Evolutionary conservation across 2,888 invertebrate species (phyloP).

Genomic region (Polyommatus iphigenia): DNA sequence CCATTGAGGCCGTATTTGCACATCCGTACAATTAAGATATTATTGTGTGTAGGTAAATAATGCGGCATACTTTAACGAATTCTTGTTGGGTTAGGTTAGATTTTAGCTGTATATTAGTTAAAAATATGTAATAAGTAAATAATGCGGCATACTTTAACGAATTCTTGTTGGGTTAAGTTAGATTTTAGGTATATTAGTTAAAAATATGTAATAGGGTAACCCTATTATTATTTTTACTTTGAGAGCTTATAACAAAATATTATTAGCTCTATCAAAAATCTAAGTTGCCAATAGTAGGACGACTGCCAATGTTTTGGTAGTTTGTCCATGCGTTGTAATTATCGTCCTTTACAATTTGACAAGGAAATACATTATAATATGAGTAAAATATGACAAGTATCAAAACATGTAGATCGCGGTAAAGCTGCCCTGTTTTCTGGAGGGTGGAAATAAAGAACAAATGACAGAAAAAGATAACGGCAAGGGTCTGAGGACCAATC

Average conservation of each 20-base stretch:
- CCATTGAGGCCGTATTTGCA: conserved; percentile 19
- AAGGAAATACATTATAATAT: no score
- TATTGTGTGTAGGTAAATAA: conserved; percentile 12
- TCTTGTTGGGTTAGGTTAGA: not conserved
- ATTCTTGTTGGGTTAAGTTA: not conserved
- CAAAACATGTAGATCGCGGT: conserved; percentile 47
- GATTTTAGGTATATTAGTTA: not conserved
- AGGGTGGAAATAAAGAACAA: conserved; percentile 73
- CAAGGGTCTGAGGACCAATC: conserved; percentile 64
- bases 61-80: conserved; percentile 7
- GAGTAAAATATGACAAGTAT: conserved; percentile 49
- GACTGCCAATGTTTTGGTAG: no score
- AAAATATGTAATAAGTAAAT: not conserved
- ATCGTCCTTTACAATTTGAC: no score
- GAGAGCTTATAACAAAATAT: no score
- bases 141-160: conserved; percentile 17
- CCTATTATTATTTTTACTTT: no score
- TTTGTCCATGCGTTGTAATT: no score
- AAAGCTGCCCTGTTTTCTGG: conserved; percentile 66
- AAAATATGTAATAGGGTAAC: no score
- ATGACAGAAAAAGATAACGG: conserved; percentile 65
- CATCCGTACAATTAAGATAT: conserved; percentile 9
- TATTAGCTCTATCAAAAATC: no score
- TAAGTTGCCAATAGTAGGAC: no score
- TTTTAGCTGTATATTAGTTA: not conserved